Conservation (phyloP, 2,113 vertebrate genomes). For the Cichladusa arquata region DNA sequence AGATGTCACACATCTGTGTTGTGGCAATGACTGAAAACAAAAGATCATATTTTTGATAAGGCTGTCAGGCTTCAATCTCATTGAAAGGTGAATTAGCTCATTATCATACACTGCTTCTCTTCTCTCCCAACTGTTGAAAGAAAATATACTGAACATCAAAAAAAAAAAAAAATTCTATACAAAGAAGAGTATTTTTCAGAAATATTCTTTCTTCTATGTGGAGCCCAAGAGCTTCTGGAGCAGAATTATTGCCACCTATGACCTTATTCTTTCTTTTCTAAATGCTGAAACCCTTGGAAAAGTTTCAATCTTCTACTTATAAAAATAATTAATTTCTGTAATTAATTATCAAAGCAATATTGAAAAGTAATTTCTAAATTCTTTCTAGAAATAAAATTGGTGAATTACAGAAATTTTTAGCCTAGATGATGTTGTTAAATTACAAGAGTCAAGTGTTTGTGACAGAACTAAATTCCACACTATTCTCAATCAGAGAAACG, state of each 20-base stretch:
- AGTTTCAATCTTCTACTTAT: not conserved
- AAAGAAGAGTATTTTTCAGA: not conserved
- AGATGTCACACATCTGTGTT: not conserved
- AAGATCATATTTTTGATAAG: not conserved
- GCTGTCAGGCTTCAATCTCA: not conserved
- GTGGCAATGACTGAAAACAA: not conserved
- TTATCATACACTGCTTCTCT: not conserved
- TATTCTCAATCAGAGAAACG: not conserved
- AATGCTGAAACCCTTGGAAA: not conserved
- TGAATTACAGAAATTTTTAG: not conserved
- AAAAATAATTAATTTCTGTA: not conserved
- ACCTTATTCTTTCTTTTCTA: not conserved
- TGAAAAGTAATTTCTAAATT: not conserved
- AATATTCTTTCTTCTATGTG: not conserved
- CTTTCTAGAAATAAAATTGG: not conserved
- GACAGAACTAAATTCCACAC: not conserved
- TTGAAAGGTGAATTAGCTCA: not conserved
- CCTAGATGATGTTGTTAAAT: not conserved
- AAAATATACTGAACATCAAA: not conserved
- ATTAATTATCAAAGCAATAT: not conserved
- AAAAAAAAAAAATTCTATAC: not conserved
- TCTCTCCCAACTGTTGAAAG: not conserved
- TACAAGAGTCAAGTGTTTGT: not conserved
- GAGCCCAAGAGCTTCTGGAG: not conserved
- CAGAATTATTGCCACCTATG: not conserved